Percentiles rank a stretch among this genome's conserved stretches.
Evolutionary conservation across 2,797 vertebrate species (phyloP).

Genomic region (Cephalopachus bancanus): DNA sequence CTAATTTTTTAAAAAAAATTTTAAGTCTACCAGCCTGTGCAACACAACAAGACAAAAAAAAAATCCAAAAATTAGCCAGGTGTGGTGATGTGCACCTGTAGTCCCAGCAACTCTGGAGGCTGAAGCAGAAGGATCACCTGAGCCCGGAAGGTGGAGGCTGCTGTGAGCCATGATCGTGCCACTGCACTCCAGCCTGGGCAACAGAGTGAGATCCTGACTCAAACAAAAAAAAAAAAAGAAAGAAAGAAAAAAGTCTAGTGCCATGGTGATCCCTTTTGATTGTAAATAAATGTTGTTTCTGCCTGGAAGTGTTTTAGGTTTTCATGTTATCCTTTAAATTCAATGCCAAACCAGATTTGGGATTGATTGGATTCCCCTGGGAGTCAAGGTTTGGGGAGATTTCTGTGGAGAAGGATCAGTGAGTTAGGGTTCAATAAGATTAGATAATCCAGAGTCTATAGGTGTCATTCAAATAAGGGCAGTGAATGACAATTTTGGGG

Average conservation of each 20-base stretch:
- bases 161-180: too few relatives aligned
- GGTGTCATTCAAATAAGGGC: not conserved
- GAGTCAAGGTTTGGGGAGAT: not conserved
- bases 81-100: too few relatives aligned
- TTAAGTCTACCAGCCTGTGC: too few relatives aligned
- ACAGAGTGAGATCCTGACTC: too few relatives aligned
- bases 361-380: not conserved
- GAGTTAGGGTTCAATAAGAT: slow-evolving; percentile 38
- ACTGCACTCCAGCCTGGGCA: too few relatives aligned
- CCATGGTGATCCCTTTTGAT: not conserved
- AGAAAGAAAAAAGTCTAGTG: not conserved
- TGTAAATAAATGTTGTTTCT: slow-evolving; percentile 39
- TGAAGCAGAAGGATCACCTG: too few relatives aligned
- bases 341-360: not conserved
- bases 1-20: too few relatives aligned
- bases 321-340: slow-evolving; percentile 53
- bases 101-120: too few relatives aligned
- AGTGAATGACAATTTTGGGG: not conserved
- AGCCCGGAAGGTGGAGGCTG: too few relatives aligned
- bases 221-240: too few relatives aligned
- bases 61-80: too few relatives aligned
- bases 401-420: not conserved
- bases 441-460: slow-evolving; percentile 4
- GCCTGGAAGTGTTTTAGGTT: not conserved
- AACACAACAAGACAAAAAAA: too few relatives aligned